phyloP scores from a whole-genome alignment of 2,797 vertebrate species.

The Cossypha caffra region DNA sequence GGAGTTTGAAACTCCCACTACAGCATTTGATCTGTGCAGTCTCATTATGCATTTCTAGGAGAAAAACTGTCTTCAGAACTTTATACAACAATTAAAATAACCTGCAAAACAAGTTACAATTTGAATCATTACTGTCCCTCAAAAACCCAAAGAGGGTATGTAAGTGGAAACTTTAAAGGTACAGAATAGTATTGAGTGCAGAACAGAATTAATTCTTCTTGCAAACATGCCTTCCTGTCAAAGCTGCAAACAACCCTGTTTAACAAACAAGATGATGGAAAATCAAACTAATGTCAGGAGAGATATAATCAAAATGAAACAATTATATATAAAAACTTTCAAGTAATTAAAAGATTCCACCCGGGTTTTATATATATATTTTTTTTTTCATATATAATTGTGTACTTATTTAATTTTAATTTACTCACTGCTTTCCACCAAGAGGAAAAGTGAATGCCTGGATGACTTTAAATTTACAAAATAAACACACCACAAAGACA shows the following conservation, averaged over 20 bases:
- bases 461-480: background rate
- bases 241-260: background rate
- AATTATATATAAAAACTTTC: background rate
- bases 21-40: background rate
- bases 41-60: background rate
- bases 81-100: background rate
- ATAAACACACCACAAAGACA: background rate
- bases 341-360: background rate
- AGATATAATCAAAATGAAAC: background rate
- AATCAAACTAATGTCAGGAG: background rate
- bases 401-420: background rate
- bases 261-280: background rate
- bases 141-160: background rate
- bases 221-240: background rate
- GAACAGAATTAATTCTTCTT: background rate
- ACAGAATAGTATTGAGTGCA: background rate
- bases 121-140: background rate
- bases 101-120: background rate
- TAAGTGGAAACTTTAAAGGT: background rate
- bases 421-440: background rate
- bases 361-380: background rate
- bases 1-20: background rate
- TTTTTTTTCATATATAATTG: background rate
- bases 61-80: background rate
- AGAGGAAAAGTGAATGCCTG: background rate